Base-by-base conservation (phyloP, 2,888 invertebrate species). In the Platerodrilus igneus region DNA sequence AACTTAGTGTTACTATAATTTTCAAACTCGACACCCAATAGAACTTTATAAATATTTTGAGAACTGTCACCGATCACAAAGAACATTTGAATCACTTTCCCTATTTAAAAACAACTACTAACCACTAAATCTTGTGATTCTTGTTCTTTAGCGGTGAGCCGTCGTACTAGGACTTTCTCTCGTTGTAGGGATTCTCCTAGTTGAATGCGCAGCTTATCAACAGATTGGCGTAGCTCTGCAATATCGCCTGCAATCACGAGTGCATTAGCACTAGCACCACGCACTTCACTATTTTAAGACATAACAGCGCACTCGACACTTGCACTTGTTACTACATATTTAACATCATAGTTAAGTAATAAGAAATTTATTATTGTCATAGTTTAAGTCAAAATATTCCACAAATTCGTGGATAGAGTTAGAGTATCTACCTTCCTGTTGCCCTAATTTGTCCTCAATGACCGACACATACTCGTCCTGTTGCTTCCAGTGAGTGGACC, bases 101-200 rank as follows among this genome's bases (percentile, higher is more conserved):
- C 32, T 32, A 34, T 23, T n/a, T n/a, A n/a, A n/a, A n/a, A n/a
- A n/a, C n/a, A 50, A 25, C 45, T 67, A 76, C 86, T 78, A 77
- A 94, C 94, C 74, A 88, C 83, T 75, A 87, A 91, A 72, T 95
- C 94, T 71, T 95, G 93, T 67, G 93, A 81, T 73, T 96, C 95
- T 69, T 95, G 94, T 66, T 96, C 96, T 72, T 96, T 96, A 51
- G 89, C 86, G 45, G 94, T 88, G 53, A 96, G 78, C 60, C 93
- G 78, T 61, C 94, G 83, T 55, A 94, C 86, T 55, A 96, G 79
- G 50, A 93, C 84, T 70, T 90, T 90, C 69, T 96, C 95, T 58
- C 92, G 79, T 57, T 92, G 83, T 61, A 88, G 86, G 48, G 90
- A 84, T 65, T 95, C 95, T 38, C 79, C 75, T 62, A 85, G 82